Evolutionary conservation across 2,888 invertebrate species (phyloP), one percentile per base, ranked within the genome.

Genomic region (Rhorus exstirpatorius): DNA sequence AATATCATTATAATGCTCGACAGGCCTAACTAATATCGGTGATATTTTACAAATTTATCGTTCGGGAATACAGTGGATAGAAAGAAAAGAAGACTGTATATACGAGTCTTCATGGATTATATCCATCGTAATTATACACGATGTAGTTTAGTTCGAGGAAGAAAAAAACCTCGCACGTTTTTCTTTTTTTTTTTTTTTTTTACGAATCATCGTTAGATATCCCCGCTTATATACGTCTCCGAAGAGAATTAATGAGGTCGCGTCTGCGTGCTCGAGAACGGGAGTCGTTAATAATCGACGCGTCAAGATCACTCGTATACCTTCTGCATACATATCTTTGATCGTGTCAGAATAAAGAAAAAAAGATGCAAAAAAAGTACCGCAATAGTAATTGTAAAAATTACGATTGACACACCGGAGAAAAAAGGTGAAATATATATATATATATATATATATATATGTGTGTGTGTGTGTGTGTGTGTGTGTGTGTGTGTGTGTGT

Each of bases 221-320:
- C 53, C n/a, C n/a, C 55, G 46, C 51, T 63, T 46, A 55, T 71
- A 58, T 58, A 67, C 51, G 63, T 70, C 70, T 58, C 49, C 38
- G 61, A 67, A 65, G 76, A 76, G 55, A 70, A 80, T 80, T 80
- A 80, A 80, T 75, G 75, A 75, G 75, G 55, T 63, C 35, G 68
- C 60, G 74, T 46, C 51, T 68, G 75, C 17, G 44, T 75, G 67
- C 31, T 49, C 71, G 70, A 44, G 58, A 3, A 8, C 51, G 46
- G 38, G 60, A 58, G 76, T 79, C 81, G 76, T 84, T 84, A 83
- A 84, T 84, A 81, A 79, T 77, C 72, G 51, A 70, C 81, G 58
- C 79, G 83, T 84, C 83, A 83, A 63, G 49, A 76, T 78, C 76
- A 83, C 81, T 74, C 76, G 68, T 79, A 49, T 71, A 35, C 77